These are phyloP conservation scores for Chaenodraco wilsoni DNA, from an alignment of 2,797 vertebrate genomes.

Conservation along the genomic window DNA sequence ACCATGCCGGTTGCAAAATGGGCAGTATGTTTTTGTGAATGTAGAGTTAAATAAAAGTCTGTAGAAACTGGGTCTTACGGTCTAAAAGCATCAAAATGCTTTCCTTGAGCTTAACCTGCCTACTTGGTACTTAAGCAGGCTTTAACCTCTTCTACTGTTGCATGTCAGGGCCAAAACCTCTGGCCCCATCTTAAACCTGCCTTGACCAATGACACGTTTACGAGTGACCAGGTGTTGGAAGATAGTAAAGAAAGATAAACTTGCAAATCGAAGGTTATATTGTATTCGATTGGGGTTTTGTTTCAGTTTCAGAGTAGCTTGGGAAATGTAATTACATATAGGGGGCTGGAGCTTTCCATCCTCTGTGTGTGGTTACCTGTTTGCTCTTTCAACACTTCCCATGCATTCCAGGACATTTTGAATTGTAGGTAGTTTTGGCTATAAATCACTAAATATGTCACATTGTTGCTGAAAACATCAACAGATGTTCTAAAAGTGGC, in stretches of 20 bases:
- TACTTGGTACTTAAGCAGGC: neutral
- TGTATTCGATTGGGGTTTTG: neutral
- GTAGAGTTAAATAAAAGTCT: no score
- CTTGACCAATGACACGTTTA: slow-evolving; percentile 20
- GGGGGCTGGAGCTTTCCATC: neutral
- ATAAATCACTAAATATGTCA: slow-evolving; percentile 28
- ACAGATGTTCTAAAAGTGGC: slow-evolving; percentile 34
- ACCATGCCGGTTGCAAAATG: neutral
- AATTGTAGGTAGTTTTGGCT: slow-evolving; percentile 6
- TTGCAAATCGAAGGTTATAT: neutral
- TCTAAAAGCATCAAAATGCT: neutral
- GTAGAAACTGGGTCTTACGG: no score
- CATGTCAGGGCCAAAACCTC: slow-evolving; percentile 42
- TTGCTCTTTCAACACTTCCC: slow-evolving; percentile 20
- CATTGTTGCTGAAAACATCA: slow-evolving; percentile 27
- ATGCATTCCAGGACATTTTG: neutral
- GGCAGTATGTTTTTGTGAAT: neutral
- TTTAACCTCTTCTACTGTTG: slow-evolving; percentile 24
- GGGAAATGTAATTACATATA: neutral
- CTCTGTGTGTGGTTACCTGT: slow-evolving; percentile 17
- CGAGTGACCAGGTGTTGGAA: slow-evolving; percentile 34
- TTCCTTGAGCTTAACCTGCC: neutral
- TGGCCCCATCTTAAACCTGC: slow-evolving; percentile 22
- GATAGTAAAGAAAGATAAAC: neutral
- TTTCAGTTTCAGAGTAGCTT: neutral